Evolutionary conservation across 2,113 vertebrate species (phyloP), one percentile per base, ranked within the genome.

Genomic region (Passer montanus): DNA sequence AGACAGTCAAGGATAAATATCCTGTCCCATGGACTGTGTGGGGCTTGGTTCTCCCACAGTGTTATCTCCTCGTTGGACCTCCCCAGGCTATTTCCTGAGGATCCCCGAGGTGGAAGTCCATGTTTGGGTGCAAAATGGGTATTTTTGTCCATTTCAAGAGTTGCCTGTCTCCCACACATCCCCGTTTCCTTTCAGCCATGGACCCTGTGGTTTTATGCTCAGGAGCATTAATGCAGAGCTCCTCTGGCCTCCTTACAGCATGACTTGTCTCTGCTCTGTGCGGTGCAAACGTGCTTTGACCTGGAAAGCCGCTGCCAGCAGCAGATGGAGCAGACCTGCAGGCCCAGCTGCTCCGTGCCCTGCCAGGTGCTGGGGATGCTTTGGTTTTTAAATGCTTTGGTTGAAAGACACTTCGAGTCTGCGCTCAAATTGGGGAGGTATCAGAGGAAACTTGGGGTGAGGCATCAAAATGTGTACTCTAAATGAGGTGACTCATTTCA

Each of bases 261-360:
- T 0, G 14, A 77, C 8, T 24, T 81, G 80, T 89, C 72, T 84
- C 44, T 13, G 18, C 46, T 91, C 27, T 16, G 66, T 31, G 43
- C 78, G 24, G 3, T 15, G 55, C 66, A 80, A 67, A 30, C 8
- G 1, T 67, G 77, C 37, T 81, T 70, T 88, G 94, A 88, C 92
- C 93, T 86, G 88, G 62, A 64, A 91, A 90, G 69, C 16, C 0
- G 0, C 43, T 90, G 82, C 94, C 90, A 93, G 88, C 56, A 73
- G 83, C 90, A 96, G 92, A 94, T 95, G 94, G 93, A 88, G 68
- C 15, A 43, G 72, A 93, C 88, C 93, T 87, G 81, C 74, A 39
- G 80, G 81, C 84, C 87, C 88, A 92, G 83, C 85, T 93, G 90
- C 59, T 95, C 70, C 7, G 0, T 44, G 43, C 52, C 47, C 60